Base-by-base conservation (phyloP, 2,113 vertebrate genomes). In the Arothron firmamentum region DNA sequence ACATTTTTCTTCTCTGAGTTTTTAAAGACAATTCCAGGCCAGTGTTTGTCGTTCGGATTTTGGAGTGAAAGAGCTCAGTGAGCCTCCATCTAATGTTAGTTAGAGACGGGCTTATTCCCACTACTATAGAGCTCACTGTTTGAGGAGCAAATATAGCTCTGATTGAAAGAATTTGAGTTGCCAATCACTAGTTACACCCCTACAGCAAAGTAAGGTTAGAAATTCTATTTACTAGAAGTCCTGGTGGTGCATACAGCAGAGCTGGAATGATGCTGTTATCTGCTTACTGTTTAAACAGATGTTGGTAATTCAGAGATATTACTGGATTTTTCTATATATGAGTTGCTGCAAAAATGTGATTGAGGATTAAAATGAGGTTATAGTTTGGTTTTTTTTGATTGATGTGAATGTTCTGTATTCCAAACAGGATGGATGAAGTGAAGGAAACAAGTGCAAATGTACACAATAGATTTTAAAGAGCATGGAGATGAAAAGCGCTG, bases 131-230 rank as follows among this genome's bases (percentile, higher is more conserved):
- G 31, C 59, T n/a, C 51, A 47, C 0, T 54, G 67, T 70, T 64
- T 78, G 62, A 61, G 56, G 68, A 63, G 52, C 55, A 77, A 77
- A 79, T 17, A 67, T 56, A 28, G 21, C 19, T 61, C 51, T 62
- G 54, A 52, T 34, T 63, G 52, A 60, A 53, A 25, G 38, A 56
- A 70, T 23, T 17, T 31, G 47, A 56, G n/a, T 62, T 57, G 64
- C 65, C 28, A 58, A 46, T 70, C 63, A 55, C 25, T 31, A 7
- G 47, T 53, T 41, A 56, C 45, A 57, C 19, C 9, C 34, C n/a
- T 2, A 12, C 19, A 23, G 28, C 49, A 58, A 51, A 67, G 53
- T 23, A 28, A 42, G 4, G 12, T 55, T 59, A 50, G 18, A 31
- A 52, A 60, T 78, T 16, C 9, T 12, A 11, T 38, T 38, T 11